Evolutionary conservation across 2,113 vertebrate species (phyloP), one percentile per base, ranked within the genome.

Genomic region (Spermophilus dauricus): DNA sequence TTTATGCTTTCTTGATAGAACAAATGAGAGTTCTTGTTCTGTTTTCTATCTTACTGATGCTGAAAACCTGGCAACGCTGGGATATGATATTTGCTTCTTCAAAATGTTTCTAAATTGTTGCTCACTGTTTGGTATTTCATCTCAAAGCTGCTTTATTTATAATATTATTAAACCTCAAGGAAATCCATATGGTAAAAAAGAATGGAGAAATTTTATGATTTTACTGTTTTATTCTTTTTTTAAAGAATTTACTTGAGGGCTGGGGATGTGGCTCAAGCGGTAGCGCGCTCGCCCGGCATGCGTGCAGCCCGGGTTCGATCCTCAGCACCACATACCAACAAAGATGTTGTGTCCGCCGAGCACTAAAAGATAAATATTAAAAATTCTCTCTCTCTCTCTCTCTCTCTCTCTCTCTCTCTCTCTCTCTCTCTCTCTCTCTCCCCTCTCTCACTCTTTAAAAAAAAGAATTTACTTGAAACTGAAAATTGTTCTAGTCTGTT

Each of bases 1-100:
- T 98, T 98, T 97, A 67, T 94, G 95, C 42, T 97, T 97, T 97
- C 94, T 94, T 53, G 93, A 53, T 93, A 97, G 37, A 86, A 75
- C 82, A 94, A 97, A 61, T 83, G 39, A 93, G 63, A 87, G 53
- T 91, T 67, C 97, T 96, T 0, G 0, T 48, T 97, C 98, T 96
- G 97, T 95, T 98, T 98, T 97, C 97, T 61, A 28, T 97, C 85
- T 45, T 77, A 88, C 56, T 97, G 86, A 65, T 56, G 42, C 85
- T 61, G 84, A 95, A 97, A 95, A 78, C 75, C 91, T 96, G 45
- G 53, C 53, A 94, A 73, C 83, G 22, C 83, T 76, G 24, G 39
- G 51, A 58, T 58, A 75, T 72, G 78, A 89, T 78, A 86, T 42
- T 94, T 77, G 73, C 56, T 93, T 84, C 92, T 97, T 95, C 89